Conservation (phyloP, 1,140 invertebrate species). For the Cydia fagiglandana region DNA sequence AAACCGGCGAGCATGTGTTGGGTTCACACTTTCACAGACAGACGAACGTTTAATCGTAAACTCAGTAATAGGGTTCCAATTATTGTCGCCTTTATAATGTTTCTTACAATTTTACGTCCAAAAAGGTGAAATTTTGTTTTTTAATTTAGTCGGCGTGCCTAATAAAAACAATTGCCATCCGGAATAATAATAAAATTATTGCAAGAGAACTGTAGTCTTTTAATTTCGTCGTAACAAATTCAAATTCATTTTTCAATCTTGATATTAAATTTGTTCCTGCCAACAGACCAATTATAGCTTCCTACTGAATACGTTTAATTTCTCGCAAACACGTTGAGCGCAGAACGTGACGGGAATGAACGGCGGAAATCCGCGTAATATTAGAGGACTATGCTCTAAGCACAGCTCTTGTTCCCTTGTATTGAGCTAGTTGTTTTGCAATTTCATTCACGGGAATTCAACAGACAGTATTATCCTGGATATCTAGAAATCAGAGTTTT, state of each 20-base stretch:
- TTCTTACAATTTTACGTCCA: background rate
- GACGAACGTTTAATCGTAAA: no score
- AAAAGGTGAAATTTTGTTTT: background rate
- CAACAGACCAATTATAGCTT: constrained; percentile 1
- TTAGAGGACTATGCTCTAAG: background rate
- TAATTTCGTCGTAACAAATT: background rate
- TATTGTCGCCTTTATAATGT: background rate
- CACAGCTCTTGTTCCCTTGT: background rate
- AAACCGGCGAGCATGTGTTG: no score
- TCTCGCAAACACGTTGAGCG: constrained; percentile 21
- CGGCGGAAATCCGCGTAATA: background rate
- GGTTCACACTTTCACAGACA: no score
- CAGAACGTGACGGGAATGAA: constrained; percentile 15
- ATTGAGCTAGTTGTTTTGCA: background rate
- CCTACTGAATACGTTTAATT: constrained; percentile 24
- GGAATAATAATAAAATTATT: no score
- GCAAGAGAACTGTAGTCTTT: background rate
- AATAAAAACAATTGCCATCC: background rate
- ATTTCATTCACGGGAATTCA: background rate
- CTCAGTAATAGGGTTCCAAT: no score
- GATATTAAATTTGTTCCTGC: constrained; percentile 9
- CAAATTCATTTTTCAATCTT: background rate
- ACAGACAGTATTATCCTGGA: background rate
- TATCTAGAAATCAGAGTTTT: background rate
- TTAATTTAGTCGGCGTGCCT: background rate